These are phyloP conservation scores for Myrmophylax atrothorax DNA, from an alignment of 2,113 vertebrate genomes.

Conservation along the genomic window DNA sequence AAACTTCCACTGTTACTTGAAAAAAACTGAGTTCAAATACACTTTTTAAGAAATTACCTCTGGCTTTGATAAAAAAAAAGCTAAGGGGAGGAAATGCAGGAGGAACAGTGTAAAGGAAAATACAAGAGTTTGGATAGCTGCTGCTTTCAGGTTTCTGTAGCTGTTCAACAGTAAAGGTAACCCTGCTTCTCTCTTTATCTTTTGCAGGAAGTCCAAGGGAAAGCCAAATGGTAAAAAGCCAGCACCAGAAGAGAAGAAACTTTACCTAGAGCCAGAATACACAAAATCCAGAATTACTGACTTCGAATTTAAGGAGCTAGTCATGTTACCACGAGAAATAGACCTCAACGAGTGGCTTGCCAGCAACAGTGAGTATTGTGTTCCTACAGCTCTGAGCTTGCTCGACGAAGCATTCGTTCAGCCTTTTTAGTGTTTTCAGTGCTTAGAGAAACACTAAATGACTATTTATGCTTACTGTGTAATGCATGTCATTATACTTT, in stretches of 20 bases:
- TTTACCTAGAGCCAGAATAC: slow-evolving; percentile 93
- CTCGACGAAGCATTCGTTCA: not conserved
- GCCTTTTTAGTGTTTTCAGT: not conserved
- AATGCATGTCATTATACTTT: not conserved
- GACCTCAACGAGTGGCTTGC: slow-evolving; percentile 99
- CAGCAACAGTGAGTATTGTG: slow-evolving; percentile 89
- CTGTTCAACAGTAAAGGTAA: not conserved
- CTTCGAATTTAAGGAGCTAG: slow-evolving; percentile 94
- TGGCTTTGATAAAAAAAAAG: not conserved
- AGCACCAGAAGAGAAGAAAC: slow-evolving; percentile 90
- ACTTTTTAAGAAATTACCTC: not conserved
- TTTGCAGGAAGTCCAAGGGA: slow-evolving; percentile 93
- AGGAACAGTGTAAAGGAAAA: not conserved
- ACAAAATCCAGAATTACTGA: slow-evolving; percentile 92
- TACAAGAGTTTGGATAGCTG: not conserved
- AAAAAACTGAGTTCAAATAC: not conserved
- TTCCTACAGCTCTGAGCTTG: not conserved
- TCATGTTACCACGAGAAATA: slow-evolving; percentile 94
- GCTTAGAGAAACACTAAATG: not conserved
- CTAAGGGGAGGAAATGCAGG: not conserved
- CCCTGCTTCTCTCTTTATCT: not conserved
- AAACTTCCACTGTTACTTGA: not conserved
- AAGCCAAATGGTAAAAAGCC: slow-evolving; percentile 98
- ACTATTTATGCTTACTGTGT: not conserved
- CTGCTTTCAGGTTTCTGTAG: not conserved